phyloP scores from a whole-genome alignment of 2,113 vertebrate species.

The Typhlomys cinereus region DNA sequence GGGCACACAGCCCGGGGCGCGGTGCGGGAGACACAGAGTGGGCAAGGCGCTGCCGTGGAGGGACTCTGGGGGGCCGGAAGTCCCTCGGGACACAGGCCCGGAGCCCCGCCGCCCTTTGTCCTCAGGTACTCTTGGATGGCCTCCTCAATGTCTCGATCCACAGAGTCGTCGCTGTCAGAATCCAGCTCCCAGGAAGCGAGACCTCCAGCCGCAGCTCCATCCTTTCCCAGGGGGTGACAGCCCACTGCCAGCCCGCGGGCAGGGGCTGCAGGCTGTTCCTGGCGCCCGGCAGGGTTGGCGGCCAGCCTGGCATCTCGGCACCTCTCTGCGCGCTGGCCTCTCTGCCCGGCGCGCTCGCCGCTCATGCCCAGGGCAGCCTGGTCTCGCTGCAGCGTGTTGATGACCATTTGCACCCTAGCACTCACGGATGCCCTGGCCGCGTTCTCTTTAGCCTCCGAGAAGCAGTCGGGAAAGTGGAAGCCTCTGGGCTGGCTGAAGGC shows the following conservation, averaged over 20 bases:
- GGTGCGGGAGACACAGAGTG: slow-evolving; percentile 57
- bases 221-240: slow-evolving; percentile 55
- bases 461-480: slow-evolving; percentile 91
- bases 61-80: slow-evolving; percentile 30
- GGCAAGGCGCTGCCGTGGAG: neutral
- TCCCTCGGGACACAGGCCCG: neutral
- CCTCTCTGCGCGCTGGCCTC: slow-evolving; percentile 79
- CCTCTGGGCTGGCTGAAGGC: slow-evolving; percentile 87
- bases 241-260: slow-evolving; percentile 50
- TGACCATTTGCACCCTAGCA: slow-evolving; percentile 94
- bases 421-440: slow-evolving; percentile 86
- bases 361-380: slow-evolving; percentile 90
- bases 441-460: slow-evolving; percentile 89
- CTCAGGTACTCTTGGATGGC: slow-evolving; percentile 97
- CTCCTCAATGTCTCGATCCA: slow-evolving; percentile 95
- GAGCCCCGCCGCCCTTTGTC: slow-evolving; percentile 85
- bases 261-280: slow-evolving; percentile 41
- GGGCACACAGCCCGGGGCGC: slow-evolving; percentile 50
- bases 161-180: slow-evolving; percentile 95
- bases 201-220: slow-evolving; percentile 14
- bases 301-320: slow-evolving; percentile 29
- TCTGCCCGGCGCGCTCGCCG: slow-evolving; percentile 84
- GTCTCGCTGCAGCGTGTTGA: slow-evolving; percentile 92
- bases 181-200: slow-evolving; percentile 81
- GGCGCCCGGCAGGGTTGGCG: neutral